A percentile compares a stretch with the other conserved stretches of the same genome.
Evolutionary conservation across 2,888 invertebrate genomes (phyloP).

Genomic region (Drosophila suboccidentalis): DNA sequence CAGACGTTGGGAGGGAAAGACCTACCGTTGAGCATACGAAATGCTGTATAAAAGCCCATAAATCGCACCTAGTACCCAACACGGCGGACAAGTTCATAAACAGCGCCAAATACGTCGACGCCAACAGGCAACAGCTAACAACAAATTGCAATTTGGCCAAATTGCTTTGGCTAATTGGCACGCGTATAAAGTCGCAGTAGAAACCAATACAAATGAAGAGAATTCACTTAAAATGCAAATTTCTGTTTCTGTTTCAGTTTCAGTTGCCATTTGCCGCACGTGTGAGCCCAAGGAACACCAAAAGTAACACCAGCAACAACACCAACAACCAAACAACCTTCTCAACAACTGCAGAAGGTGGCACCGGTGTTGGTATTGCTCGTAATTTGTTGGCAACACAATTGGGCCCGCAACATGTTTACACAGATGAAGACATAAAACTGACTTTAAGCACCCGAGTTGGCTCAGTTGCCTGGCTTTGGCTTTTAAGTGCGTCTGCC

Average conservation of each 20-base stretch:
- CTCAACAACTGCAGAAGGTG: conserved; percentile 50
- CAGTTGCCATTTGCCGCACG: conserved; percentile 56
- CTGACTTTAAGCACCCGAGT: conserved; percentile 55
- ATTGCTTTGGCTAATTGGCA: conserved; percentile 77
- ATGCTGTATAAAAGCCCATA: conserved; percentile 36
- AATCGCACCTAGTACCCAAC: conserved; percentile 34
- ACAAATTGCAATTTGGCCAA: conserved; percentile 79
- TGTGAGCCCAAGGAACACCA: conserved; percentile 44
- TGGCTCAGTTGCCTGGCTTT: conserved; percentile 31
- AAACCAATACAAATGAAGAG: conserved; percentile 68
- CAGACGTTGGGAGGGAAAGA: neutral
- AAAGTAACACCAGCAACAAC: conserved; percentile 37
- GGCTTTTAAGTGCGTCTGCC: conserved; percentile 64
- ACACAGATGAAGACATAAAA: conserved; percentile 78
- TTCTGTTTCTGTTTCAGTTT: conserved; percentile 26
- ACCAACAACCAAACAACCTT: conserved; percentile 16
- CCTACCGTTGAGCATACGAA: conserved; percentile 6
- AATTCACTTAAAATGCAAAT: conserved; percentile 79
- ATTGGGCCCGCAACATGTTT: conserved; percentile 64
- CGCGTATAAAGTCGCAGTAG: conserved; percentile 59
- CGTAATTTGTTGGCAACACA: conserved; percentile 75
- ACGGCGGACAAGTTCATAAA: conserved; percentile 71
- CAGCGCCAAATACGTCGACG: conserved; percentile 59
- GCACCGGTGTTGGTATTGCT: conserved; percentile 47
- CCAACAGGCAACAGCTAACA: conserved; percentile 73